phyloP scores from a whole-genome alignment of 1,140 invertebrate species.

The Eciton burchellii region DNA sequence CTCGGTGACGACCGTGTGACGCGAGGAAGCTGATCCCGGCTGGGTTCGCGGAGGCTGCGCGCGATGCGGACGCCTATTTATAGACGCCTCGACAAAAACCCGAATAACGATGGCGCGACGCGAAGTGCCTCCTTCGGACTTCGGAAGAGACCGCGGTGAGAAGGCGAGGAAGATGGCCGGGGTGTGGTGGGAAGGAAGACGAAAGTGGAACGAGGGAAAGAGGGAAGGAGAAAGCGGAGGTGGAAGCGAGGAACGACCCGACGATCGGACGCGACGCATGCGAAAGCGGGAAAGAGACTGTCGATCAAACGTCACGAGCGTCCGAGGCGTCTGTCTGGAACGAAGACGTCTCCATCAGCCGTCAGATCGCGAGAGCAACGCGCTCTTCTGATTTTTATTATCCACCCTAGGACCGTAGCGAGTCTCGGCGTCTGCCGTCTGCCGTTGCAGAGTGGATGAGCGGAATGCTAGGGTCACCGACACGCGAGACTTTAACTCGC shows the following conservation, averaged over 20 bases:
- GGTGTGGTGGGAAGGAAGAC: slow-evolving; percentile 15
- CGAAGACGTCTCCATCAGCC: slow-evolving; percentile 82
- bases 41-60: slow-evolving; percentile 54
- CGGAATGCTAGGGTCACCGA: slow-evolving; percentile 40
- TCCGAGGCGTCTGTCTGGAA: slow-evolving; percentile 80
- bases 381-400: slow-evolving; percentile 77
- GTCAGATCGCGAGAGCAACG: slow-evolving; percentile 72
- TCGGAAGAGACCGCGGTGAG: slow-evolving; percentile 52
- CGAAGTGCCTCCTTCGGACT: slow-evolving; percentile 70
- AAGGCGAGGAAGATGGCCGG: neutral
- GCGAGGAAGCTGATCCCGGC: slow-evolving; percentile 76
- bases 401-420: slow-evolving; percentile 69
- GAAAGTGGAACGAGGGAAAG: slow-evolving; percentile 57
- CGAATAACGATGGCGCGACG: slow-evolving; percentile 75
- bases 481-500: slow-evolving; percentile 21
- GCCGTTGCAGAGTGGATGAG: slow-evolving; percentile 24
- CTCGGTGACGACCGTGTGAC: slow-evolving; percentile 77
- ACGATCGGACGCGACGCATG: slow-evolving; percentile 67
- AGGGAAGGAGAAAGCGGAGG: neutral
- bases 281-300: slow-evolving; percentile 73
- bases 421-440: slow-evolving; percentile 32
- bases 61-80: slow-evolving; percentile 80
- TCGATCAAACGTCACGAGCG: slow-evolving; percentile 82
- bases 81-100: slow-evolving; percentile 79
- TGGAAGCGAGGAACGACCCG: slow-evolving; percentile 55